Conservation (phyloP, 2,888 invertebrate genomes). For the Sipha maydis region DNA sequence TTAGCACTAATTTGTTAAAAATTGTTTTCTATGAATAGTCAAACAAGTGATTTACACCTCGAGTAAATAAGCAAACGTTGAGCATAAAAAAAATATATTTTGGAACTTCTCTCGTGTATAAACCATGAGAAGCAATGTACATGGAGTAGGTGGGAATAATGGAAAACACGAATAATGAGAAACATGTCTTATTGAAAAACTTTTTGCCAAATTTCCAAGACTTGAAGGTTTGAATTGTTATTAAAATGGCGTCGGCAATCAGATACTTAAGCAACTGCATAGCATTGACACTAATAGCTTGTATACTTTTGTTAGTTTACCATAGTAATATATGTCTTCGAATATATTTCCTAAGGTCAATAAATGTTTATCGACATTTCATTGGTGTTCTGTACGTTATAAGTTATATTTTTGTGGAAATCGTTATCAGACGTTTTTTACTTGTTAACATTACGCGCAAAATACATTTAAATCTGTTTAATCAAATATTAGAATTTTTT, state of each 20-base stretch:
- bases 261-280: slow-evolving; percentile 47
- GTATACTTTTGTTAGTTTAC: slow-evolving; percentile 45
- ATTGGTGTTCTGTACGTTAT: background rate
- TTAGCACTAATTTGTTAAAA: too few species aligned
- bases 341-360: slow-evolving; percentile 26
- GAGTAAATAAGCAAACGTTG: too few species aligned
- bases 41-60: too few species aligned
- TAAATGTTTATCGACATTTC: background rate
- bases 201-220: slow-evolving; percentile 32
- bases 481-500: background rate
- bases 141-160: background rate
- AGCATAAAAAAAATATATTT: too few species aligned
- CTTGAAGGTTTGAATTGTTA: slow-evolving; percentile 42
- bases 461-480: background rate
- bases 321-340: slow-evolving; percentile 15
- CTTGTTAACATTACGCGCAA: too few species aligned
- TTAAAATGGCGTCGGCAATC: slow-evolving; percentile 57
- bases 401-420: too few species aligned
- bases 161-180: slow-evolving; percentile 3
- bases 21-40: too few species aligned
- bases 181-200: slow-evolving; percentile 59
- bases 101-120: slow-evolving; percentile 11
- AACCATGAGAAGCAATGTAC: background rate
- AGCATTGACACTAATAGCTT: slow-evolving; percentile 36
- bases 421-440: too few species aligned